Percentiles rank a stretch among this genome's conserved stretches.
phyloP scores from a whole-genome alignment of 1,140 invertebrate species.

The Ditylenchus dipsaci region DNA sequence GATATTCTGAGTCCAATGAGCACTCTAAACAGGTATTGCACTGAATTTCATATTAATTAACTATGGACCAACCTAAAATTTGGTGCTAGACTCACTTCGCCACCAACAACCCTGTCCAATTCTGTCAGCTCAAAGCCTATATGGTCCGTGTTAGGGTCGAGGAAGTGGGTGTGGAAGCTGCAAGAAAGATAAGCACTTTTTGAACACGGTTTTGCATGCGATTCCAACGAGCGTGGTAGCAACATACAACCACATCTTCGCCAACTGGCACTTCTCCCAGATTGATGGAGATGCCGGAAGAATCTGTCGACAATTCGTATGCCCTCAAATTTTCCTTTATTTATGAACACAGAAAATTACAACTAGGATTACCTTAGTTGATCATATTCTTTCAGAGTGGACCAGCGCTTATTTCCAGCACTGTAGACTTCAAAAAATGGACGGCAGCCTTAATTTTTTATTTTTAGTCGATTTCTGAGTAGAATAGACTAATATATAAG shows the following conservation, averaged over 20 bases:
- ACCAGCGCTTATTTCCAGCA: conserved; percentile 76
- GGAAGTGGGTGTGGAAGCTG: conserved; percentile 34
- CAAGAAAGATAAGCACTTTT: conserved; percentile 30
- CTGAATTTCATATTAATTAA: not conserved
- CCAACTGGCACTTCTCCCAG: conserved; percentile 29
- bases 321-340: not conserved
- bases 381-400: conserved; percentile 81
- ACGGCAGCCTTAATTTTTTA: too few relatives aligned
- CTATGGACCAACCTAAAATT: conserved; percentile 12
- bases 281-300: conserved; percentile 12
- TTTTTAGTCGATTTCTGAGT: too few relatives aligned
- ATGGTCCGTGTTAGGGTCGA: conserved; percentile 13
- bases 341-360: not conserved
- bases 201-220: conserved; percentile 34
- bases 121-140: conserved; percentile 24
- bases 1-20: conserved; percentile 17
- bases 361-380: conserved; percentile 18
- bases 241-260: conserved; percentile 31
- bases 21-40: conserved; percentile 13
- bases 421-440: conserved; percentile 86
- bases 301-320: conserved; percentile 22
- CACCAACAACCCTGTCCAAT: conserved; percentile 25
- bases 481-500: too few relatives aligned
- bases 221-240: conserved; percentile 39
- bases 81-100: conserved; percentile 1